Base-by-base conservation (phyloP, 2,113 vertebrate genomes). In the Sapajus apella region DNA sequence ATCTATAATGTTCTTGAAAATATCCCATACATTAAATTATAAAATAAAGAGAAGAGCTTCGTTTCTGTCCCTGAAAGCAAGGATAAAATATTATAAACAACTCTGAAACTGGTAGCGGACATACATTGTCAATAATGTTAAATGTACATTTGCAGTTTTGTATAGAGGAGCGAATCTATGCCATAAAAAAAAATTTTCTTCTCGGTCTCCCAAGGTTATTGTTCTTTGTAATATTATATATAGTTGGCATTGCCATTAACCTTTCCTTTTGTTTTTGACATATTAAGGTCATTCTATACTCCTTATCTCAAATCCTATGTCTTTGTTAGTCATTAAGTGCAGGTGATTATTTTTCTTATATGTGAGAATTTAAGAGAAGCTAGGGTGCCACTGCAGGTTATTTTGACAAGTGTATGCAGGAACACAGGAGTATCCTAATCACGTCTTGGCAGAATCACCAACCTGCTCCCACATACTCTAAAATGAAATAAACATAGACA, bases 1-100 rank as follows among this genome's bases (percentile, higher is more conserved):
- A 94, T 95, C 94, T 89, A 95, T 90, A 95, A 84, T 96, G 37
- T 37, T 66, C 58, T 82, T 75, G 68, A 93, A 97, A 88, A 93
- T 95, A 94, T 73, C 58, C 1, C 66, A 7, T 30, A 70, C 23
- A 64, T 40, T 91, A 88, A 73, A 75, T 84, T 96, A 16, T 45
- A 56, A 92, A 91, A 92, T 88, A 86, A 96, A 90, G 40, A 61
- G 40, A 80, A 91, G 16, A 93, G 47, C 35, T 83, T 94, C 89
- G 50, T 77, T 96, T 79, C 27, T 95, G 45, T 85, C 45, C 55
- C 68, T 84, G 47, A 87, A 61, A 87, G 45, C n/a, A 89, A 81
- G 43, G 32, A 79, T 80, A 91, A 95, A 87, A 79, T 75, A 90
- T 66, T 82, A 87, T 66, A 77, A 5, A n/a, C 43, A 86, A 95